Percentiles rank a stretch among this genome's conserved stretches.
Conservation (phyloP, 2,797 vertebrate species). For the Meda fulgida region DNA sequence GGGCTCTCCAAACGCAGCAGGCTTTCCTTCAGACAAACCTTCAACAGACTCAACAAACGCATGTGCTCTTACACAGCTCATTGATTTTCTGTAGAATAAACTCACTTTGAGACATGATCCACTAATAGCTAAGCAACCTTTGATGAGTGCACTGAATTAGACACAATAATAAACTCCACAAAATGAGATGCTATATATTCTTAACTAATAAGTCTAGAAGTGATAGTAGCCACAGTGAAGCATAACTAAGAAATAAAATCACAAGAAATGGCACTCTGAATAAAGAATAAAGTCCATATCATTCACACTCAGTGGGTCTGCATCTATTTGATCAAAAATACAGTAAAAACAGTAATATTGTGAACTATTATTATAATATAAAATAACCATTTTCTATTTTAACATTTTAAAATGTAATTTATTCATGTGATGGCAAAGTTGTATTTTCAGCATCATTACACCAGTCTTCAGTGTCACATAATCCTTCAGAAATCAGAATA, state of each 20-base stretch:
- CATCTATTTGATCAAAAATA: neutral
- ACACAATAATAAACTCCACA: conserved; percentile 36
- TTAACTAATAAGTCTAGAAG: conserved; percentile 14
- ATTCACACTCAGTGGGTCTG: no score
- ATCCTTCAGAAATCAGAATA: neutral
- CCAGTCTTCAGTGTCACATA: neutral
- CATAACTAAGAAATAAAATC: conserved; percentile 18
- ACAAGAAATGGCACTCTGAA: neutral
- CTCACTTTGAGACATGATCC: conserved; percentile 26
- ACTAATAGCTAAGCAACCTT: neutral
- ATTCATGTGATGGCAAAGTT: neutral
- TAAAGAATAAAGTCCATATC: neutral
- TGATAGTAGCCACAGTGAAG: conserved; percentile 11
- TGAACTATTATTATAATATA: neutral
- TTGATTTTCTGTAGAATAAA: conserved; percentile 46
- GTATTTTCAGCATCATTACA: neutral
- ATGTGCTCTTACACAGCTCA: conserved; percentile 41
- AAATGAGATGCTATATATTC: conserved; percentile 14
- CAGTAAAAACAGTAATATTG: neutral
- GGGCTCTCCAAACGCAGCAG: conserved; percentile 36
- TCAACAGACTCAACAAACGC: conserved; percentile 31
- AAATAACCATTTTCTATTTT: neutral
- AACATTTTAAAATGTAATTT: neutral
- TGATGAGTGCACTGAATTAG: conserved; percentile 30
- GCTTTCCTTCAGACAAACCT: conserved; percentile 24